Percentiles rank a stretch among this genome's conserved stretches.
Evolutionary conservation across 1,140 invertebrate species (phyloP).

Genomic region (Galleria mellonella): DNA sequence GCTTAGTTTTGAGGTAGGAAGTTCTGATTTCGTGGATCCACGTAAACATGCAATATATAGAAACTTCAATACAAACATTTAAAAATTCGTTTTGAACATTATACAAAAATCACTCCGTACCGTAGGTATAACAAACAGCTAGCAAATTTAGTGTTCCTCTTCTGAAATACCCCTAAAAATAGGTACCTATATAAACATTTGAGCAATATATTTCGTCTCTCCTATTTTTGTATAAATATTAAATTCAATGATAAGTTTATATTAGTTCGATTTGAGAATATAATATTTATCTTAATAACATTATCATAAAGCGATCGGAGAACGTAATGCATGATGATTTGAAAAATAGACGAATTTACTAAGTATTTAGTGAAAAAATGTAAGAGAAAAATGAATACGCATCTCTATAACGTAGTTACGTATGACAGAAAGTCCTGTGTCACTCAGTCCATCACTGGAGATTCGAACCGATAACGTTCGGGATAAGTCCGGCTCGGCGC

Average conservation of each 20-base stretch:
- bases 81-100: conserved; percentile 68
- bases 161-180: conserved; percentile 68
- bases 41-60: conserved; percentile 39
- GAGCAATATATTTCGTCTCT: conserved; percentile 72
- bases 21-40: conserved; percentile 37
- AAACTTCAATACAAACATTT: conserved; percentile 63
- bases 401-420: conserved; percentile 32
- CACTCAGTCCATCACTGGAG: conserved; percentile 10
- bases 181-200: conserved; percentile 71
- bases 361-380: conserved; percentile 50
- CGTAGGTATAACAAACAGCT: conserved; percentile 46
- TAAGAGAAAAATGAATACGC: conserved; percentile 44
- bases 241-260: conserved; percentile 59
- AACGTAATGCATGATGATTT: conserved; percentile 63
- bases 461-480: not conserved
- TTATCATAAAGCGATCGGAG: conserved; percentile 52
- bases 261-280: conserved; percentile 48
- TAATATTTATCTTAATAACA: conserved; percentile 35
- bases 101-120: conserved; percentile 63
- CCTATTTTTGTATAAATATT: conserved; percentile 68
- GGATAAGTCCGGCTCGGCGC: too few species aligned
- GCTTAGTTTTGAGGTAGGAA: conserved; percentile 70
- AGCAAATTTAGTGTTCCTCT: conserved; percentile 64
- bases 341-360: conserved; percentile 61
- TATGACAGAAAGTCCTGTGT: conserved; percentile 22